phyloP scores from a whole-genome alignment of 2,797 vertebrate genomes.

The Hoplostethus mediterraneus region DNA sequence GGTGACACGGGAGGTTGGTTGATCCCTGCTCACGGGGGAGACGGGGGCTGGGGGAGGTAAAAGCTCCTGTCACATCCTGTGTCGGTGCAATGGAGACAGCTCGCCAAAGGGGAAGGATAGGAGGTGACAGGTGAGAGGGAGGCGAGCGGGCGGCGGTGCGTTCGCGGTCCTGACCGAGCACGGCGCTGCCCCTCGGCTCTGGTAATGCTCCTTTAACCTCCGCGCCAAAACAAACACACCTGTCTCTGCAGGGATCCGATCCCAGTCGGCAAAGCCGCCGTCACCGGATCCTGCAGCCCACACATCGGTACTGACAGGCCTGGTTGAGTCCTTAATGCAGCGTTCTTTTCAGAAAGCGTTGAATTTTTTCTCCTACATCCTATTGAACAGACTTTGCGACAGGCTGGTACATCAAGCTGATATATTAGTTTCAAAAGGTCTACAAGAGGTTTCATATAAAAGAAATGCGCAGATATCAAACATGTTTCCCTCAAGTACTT shows the following conservation, averaged over 20 bases:
- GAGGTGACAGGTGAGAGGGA: conserved; percentile 86
- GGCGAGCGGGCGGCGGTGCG: conserved; percentile 58
- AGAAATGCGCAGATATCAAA: too few relatives aligned
- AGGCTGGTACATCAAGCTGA: too few relatives aligned
- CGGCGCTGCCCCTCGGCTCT: conserved; percentile 14
- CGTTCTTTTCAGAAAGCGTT: too few relatives aligned
- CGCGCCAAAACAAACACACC: conserved; percentile 42
- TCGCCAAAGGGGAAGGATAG: conserved; percentile 71
- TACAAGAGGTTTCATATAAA: too few relatives aligned
- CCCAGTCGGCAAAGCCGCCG: background rate
- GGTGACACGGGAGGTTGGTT: conserved; percentile 25
- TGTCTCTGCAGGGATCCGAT: conserved; percentile 16
- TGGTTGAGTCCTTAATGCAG: too few relatives aligned
- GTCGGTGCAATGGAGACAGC: conserved; percentile 55
- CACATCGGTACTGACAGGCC: too few relatives aligned
- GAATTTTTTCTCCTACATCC: too few relatives aligned
- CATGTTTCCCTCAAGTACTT: conserved; percentile 25
- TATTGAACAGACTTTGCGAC: too few relatives aligned
- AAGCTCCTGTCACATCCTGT: conserved; percentile 83
- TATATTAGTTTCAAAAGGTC: too few relatives aligned
- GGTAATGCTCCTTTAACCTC: conserved; percentile 77
- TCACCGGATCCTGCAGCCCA: background rate
- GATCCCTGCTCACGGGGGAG: conserved; percentile 27
- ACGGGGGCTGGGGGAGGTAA: conserved; percentile 61
- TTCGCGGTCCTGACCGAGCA: background rate